Base-by-base conservation (phyloP, 2,797 vertebrate species). In the Bradypodion pumilum region DNA sequence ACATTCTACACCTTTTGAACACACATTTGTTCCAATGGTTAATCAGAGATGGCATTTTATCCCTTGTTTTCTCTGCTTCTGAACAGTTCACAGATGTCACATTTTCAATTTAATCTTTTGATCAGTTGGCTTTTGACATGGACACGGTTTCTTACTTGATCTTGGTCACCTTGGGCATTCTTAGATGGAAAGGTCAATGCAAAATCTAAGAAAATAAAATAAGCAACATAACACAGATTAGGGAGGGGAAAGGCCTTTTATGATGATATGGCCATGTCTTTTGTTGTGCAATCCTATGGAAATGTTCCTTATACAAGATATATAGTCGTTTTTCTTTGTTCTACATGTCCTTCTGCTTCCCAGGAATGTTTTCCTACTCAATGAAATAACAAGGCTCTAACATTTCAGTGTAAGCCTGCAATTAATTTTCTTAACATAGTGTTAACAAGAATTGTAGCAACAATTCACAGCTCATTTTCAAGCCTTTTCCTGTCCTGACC, bases 401-500 rank as follows among this genome's bases (percentile, higher is more conserved):
- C 7, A 16, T 35, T 86, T 60, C 42, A 72, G n/a, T 40, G 80
- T 56, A 84, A 44, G 16, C 32, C 60, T 81, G 23, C 60, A 84
- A 4, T 40, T n/a, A 68, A 32, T 19, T 84, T 85, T 84, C 74
- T 40, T 84, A 56, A 70, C 25, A 78, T 83, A 44, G 1, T 73
- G 87, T 29, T 25, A 74, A 46, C 29, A 80, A 19, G 27, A 74
- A 73, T 60, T 56, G 75, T 0, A 0, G 46, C 0, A 86, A 81
- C 62, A 91, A 91, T 70, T 80, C 15, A 44, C 1, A 1, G 68
- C 13, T 85, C 74, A 81, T 42, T 89, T 80, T 63, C 40, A 70
- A 27, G 35, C 72, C 2, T 60, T 59, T 83, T 74, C 1, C 25
- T 0, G 0, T 69, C 66, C 42, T 79, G 60, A 73, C 65, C 85